phyloP scores from a whole-genome alignment of 2,113 vertebrate species.

The Ondatra zibethicus region DNA sequence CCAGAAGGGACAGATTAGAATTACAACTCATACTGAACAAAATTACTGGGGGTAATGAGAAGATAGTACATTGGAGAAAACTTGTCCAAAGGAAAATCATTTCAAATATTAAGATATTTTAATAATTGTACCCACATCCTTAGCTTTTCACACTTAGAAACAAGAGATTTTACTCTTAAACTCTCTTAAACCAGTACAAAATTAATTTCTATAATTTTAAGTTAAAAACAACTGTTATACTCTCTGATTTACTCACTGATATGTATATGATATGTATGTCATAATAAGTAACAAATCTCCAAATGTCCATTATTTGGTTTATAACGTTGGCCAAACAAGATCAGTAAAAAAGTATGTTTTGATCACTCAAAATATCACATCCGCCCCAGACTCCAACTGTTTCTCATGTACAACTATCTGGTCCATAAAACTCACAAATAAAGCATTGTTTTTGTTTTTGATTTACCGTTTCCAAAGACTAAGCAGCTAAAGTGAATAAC shows the following conservation, averaged over 20 bases:
- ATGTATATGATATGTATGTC: neutral
- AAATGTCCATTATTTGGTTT: neutral
- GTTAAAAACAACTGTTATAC: neutral
- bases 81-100: neutral
- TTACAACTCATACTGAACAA: neutral
- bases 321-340: neutral
- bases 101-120: neutral
- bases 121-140: neutral
- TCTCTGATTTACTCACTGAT: neutral
- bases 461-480: neutral
- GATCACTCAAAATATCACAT: neutral
- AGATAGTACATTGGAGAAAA: neutral
- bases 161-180: neutral
- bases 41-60: neutral
- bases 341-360: neutral
- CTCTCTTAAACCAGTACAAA: neutral
- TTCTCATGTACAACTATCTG: neutral
- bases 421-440: neutral
- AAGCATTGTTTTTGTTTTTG: neutral
- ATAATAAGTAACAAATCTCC: neutral
- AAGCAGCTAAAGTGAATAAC: neutral
- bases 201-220: neutral
- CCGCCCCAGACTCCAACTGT: too few species aligned
- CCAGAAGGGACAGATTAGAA: neutral
- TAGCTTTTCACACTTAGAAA: neutral